These are phyloP conservation scores for Antitype chi DNA, from an alignment of 2,888 invertebrate species.

Conservation along the genomic window DNA sequence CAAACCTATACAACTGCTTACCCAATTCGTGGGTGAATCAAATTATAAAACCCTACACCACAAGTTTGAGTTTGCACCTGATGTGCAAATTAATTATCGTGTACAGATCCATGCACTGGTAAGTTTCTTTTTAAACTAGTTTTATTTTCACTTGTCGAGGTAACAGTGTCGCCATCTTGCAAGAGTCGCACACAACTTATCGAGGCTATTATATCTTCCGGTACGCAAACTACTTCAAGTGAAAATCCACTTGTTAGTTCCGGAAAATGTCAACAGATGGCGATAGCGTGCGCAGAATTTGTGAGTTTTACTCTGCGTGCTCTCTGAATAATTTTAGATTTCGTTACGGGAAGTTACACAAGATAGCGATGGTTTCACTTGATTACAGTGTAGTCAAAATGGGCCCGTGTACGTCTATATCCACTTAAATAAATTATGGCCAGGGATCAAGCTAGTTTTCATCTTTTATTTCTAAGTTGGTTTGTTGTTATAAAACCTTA, in stretches of 20 bases:
- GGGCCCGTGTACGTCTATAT: neutral
- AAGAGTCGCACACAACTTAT: neutral
- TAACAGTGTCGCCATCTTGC: constrained; percentile 55
- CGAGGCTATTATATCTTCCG: constrained; percentile 3
- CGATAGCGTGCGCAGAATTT: constrained; percentile 18
- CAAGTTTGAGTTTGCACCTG: neutral
- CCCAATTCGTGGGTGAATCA: neutral
- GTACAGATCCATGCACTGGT: constrained; percentile 4
- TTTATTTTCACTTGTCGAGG: constrained; percentile 1
- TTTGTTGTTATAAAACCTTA: neutral
- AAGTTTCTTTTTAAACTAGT: constrained; percentile 21
- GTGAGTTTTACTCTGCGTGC: neutral
- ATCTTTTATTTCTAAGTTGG: neutral
- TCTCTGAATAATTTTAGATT: neutral
- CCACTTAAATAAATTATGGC: neutral
- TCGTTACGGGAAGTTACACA: constrained; percentile 2
- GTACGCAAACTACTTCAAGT: neutral
- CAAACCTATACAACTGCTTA: neutral
- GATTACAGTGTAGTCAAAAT: neutral
- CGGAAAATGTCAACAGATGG: constrained; percentile 65
- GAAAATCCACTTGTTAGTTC: constrained; percentile 38
- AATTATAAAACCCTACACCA: neutral
- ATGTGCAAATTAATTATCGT: neutral
- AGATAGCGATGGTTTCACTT: constrained; percentile 7
- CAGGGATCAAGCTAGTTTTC: neutral